Conservation (phyloP, 1,140 invertebrate species). For the Nasonia giraulti region DNA sequence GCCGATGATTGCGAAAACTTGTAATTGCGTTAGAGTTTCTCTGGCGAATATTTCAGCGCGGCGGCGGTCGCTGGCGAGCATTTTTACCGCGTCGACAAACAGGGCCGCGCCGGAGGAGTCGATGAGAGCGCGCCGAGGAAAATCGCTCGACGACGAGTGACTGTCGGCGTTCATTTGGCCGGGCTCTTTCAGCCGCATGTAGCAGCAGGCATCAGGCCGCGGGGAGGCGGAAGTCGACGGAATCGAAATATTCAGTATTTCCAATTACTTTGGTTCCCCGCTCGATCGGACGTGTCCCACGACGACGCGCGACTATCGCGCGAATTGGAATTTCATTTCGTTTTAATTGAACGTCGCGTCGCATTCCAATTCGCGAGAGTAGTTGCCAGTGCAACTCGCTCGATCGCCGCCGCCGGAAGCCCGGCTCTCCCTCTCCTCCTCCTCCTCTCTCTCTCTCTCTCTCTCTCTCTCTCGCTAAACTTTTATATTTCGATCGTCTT, state of each 20-base stretch:
- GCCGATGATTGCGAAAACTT: background rate
- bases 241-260: constrained; percentile 61
- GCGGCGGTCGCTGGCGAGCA: no score
- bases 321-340: constrained; percentile 67
- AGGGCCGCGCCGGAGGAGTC: no score
- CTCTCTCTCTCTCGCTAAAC: constrained; percentile 21
- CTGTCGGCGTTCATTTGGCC: background rate
- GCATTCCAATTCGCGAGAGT: constrained; percentile 56
- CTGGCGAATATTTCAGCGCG: background rate
- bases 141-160: background rate
- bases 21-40: background rate
- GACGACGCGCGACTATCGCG: constrained; percentile 45
- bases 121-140: background rate
- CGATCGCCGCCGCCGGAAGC: background rate
- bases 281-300: constrained; percentile 51
- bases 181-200: background rate
- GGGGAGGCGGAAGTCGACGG: constrained; percentile 50
- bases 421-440: background rate
- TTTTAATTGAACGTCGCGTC: constrained; percentile 67
- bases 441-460: no score
- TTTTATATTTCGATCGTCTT: constrained; percentile 15
- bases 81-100: no score
- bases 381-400: constrained; percentile 48
- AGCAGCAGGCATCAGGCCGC: background rate
- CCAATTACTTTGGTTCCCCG: constrained; percentile 56